Percentiles rank a stretch among this genome's conserved stretches.
These are phyloP conservation scores for Stegostoma tigrinum DNA, from an alignment of 2,113 vertebrate genomes.

Conservation along the genomic window DNA sequence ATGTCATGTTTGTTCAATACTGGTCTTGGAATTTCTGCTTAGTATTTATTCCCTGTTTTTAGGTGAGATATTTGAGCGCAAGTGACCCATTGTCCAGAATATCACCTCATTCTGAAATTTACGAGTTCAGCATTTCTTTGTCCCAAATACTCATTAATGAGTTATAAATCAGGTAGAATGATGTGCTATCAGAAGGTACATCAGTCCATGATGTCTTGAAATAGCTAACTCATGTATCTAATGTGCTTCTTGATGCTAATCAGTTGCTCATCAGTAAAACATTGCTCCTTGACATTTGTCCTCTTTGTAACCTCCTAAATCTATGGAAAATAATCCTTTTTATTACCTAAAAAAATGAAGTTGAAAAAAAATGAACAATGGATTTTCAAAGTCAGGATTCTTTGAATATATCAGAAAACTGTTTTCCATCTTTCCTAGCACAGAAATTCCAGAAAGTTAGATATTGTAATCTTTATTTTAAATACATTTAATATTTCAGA, in stretches of 20 bases:
- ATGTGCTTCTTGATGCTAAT: conserved; percentile 12
- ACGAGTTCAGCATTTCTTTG: background rate
- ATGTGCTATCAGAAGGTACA: background rate
- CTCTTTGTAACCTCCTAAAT: conserved; percentile 14
- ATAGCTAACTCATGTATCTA: conserved; percentile 14
- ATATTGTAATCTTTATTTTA: background rate
- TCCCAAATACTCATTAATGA: background rate
- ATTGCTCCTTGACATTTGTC: conserved; percentile 34
- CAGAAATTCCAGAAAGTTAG: background rate
- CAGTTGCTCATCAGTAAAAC: conserved; percentile 21
- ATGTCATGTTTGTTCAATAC: too few relatives aligned
- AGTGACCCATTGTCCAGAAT: background rate
- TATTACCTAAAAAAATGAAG: background rate
- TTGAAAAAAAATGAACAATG: background rate
- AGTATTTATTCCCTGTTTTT: background rate
- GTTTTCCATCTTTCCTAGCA: background rate
- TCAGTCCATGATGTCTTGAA: background rate
- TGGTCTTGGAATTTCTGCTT: background rate
- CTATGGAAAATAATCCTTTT: background rate
- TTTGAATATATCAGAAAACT: background rate
- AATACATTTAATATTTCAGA: background rate
- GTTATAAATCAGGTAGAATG: conserved; percentile 8
- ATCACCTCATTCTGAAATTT: conserved; percentile 1
- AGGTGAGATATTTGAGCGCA: background rate
- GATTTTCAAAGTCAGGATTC: background rate